phyloP scores from a whole-genome alignment of 2,113 vertebrate genomes.

The Conger conger region DNA sequence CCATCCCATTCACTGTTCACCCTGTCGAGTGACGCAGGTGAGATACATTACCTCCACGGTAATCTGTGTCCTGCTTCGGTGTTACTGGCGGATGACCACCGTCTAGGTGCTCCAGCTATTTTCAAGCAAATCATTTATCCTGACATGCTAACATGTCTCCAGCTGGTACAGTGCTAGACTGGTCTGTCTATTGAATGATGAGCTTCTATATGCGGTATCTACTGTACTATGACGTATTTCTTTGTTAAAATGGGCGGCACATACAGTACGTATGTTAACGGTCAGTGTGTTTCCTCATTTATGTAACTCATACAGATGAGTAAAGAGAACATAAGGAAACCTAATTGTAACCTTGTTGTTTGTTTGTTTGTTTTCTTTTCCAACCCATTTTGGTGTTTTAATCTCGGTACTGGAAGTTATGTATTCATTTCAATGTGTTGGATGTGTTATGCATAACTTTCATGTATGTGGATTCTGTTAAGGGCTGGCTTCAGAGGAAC shows the following conservation, averaged over 20 bases:
- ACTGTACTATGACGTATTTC: neutral
- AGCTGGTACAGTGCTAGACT: neutral
- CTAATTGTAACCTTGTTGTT: neutral
- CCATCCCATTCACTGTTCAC: conserved; percentile 51
- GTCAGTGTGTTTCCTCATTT: neutral
- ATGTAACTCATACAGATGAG: neutral
- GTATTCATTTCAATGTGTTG: too few species aligned
- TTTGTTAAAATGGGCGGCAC: neutral
- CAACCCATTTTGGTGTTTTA: too few species aligned
- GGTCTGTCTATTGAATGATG: neutral
- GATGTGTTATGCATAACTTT: too few species aligned
- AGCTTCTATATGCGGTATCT: neutral
- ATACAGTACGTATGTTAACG: neutral
- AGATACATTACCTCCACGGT: conserved; percentile 40
- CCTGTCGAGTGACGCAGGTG: conserved; percentile 33
- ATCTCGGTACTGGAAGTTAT: too few species aligned
- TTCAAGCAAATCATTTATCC: neutral
- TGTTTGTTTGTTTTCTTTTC: too few species aligned
- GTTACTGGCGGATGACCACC: conserved; percentile 13
- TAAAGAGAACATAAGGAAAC: neutral
- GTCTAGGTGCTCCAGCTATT: neutral
- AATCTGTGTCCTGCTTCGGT: conserved; percentile 58
- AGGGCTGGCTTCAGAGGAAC: too few species aligned
- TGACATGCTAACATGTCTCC: neutral
- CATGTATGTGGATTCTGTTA: too few species aligned